A percentile compares a stretch with the other conserved stretches of the same genome.
These are phyloP conservation scores for Laticauda colubrina DNA, from an alignment of 2,113 vertebrate species.

Conservation along the genomic window DNA sequence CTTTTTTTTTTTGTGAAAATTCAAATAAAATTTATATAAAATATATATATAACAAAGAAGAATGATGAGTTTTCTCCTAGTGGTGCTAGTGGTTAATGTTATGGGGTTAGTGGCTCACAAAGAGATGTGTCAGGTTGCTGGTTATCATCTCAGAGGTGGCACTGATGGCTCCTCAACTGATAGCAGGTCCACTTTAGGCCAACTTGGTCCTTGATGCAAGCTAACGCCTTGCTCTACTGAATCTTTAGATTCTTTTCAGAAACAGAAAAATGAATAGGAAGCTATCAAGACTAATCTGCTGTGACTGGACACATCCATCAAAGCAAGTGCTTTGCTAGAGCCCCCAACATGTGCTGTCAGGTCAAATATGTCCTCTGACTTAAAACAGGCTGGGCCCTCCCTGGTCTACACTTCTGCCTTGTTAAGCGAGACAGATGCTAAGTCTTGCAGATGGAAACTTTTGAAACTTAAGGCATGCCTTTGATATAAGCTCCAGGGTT, in stretches of 20 bases:
- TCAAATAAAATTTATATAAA: too few species aligned
- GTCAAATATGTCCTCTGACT: not conserved
- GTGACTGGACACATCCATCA: not conserved
- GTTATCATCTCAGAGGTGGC: not conserved
- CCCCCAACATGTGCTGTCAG: not conserved
- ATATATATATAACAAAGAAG: too few species aligned
- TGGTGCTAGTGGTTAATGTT: not conserved
- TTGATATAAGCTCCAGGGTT: not conserved
- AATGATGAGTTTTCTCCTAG: not conserved
- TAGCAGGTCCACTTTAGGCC: not conserved
- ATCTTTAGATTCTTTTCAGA: not conserved
- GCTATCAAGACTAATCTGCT: not conserved
- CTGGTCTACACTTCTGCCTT: not conserved
- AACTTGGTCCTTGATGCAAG: not conserved
- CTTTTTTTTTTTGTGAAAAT: too few species aligned
- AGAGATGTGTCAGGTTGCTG: not conserved
- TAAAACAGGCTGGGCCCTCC: not conserved
- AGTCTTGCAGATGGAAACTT: not conserved
- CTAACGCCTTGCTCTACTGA: not conserved
- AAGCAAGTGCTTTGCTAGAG: not conserved
- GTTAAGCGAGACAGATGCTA: not conserved
- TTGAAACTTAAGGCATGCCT: not conserved
- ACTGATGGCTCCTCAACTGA: not conserved
- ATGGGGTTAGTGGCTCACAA: not conserved
- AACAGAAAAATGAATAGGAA: not conserved